Evolutionary conservation across 53 echinoderm and acorn worm genomes (phyloP), one percentile per base, ranked within the genome.

Genomic region (Astropecten irregularis): DNA sequence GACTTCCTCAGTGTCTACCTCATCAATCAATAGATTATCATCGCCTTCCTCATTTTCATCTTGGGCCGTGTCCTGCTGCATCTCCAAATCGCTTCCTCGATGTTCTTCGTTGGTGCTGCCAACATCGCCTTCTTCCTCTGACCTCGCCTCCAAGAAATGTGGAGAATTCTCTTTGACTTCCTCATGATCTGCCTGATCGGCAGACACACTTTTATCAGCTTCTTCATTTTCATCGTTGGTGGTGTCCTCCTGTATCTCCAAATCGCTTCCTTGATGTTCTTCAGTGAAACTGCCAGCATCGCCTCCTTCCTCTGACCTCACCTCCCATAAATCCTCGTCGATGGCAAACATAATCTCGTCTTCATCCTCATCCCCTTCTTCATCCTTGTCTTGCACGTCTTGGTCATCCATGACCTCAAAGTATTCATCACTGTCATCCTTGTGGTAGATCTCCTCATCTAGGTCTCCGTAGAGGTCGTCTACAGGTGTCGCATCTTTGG

Each of bases 271-370:
- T 39, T 18, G 15, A 15, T 66, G 66, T 16, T 39, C 68, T 27
- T 26, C 68, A 22, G 40, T 44, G 25, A 42, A 42, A 20, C 42
- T 68, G 23, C 35, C 15, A 3, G 68, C 68, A 15, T 20, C n/a
- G 20, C 61, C 79, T 11, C 61, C 79, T 48, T 79, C 79, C 61
- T 79, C 79, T 9, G 79, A 79, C 22, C 79, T 55, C 3, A 79
- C 48, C 79, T 79, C 79, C 79, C 79, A 79, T 3, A 2, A 6
- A n/a, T 42, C 62, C 62, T 79, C 79, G 9, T 79, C 79, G 29
- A 79, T 79, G 33, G 60, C 40, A 46, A 79, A 79, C 62, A 21
- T 62, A 7, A 18, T 16, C 7, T 76, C 76, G 13, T 76, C 76
- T 0, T 76, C 77, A 18, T 77, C 77, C 7, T 60, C 79, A 2